Evolutionary conservation across 1,140 invertebrate species (phyloP).

Genomic region (Druon quercuslanigerum): DNA sequence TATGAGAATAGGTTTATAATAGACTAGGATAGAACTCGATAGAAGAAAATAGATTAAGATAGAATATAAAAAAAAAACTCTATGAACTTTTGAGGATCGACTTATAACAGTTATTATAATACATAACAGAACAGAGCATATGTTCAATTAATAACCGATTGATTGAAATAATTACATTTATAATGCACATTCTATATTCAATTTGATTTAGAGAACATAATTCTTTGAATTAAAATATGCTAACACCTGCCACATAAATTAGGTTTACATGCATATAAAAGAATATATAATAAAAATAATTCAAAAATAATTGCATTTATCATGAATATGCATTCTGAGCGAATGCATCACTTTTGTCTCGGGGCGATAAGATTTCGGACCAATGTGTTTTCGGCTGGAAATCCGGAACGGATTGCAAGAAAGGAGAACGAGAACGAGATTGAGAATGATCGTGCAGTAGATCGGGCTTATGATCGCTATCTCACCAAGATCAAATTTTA

Average conservation of each 20-base stretch:
- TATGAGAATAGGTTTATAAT: too few species aligned
- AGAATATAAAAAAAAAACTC: too few species aligned
- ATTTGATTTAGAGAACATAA: background rate
- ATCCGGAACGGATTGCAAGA: constrained; percentile 38
- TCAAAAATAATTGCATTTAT: background rate
- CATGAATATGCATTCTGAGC: background rate
- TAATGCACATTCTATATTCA: background rate
- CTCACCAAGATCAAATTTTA: constrained; percentile 32
- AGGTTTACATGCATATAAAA: background rate
- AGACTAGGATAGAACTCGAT: too few species aligned
- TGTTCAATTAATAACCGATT: too few species aligned
- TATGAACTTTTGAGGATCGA: too few species aligned
- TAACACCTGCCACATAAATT: background rate
- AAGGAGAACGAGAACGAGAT: constrained; percentile 40
- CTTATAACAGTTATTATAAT: too few species aligned
- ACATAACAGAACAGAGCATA: too few species aligned
- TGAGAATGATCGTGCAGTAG: constrained; percentile 30
- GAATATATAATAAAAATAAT: background rate
- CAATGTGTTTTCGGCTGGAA: constrained; percentile 39
- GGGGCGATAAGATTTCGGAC: constrained; percentile 38
- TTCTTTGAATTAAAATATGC: background rate
- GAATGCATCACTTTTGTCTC: constrained; percentile 29
- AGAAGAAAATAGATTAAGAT: too few species aligned
- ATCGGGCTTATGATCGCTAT: constrained; percentile 29
- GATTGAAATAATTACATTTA: too few species aligned